Evolutionary conservation across 2,113 vertebrate species (phyloP), one percentile per base, ranked within the genome.

Genomic region (Equus quagga): DNA sequence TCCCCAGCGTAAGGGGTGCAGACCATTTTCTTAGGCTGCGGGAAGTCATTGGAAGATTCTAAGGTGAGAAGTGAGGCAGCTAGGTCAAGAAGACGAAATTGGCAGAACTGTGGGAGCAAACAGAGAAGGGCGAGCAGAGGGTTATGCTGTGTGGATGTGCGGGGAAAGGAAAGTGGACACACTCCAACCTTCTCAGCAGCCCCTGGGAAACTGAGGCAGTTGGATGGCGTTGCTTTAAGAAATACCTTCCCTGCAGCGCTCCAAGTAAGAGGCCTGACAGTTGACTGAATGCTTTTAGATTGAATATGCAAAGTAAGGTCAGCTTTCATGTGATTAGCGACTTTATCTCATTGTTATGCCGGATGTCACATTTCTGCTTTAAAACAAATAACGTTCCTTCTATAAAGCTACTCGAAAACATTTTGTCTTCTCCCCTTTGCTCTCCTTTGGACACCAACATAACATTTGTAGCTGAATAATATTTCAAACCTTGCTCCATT

Each of bases 191-290:
- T 18, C 36, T 88, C 9, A 73, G 11, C 8, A 36, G 1, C 0
- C 9, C 73, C 46, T 5, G 15, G 82, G 51, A 95, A 90, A 60
- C 31, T 18, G n/a, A 58, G 60, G 73, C 78, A 33, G 41, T 5
- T 2, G 24, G n/a, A 56, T 12, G 18, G 36, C 8, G 0, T 4
- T 31, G 41, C 15, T 82, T 72, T 51, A 65, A 83, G 18, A 62
- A 14, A 49, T 44, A 46, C 0, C 1, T 44, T 78, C 49, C 3
- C 10, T 60, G 17, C 0, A 15, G n/a, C 33, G 1, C 49, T 56
- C 54, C 44, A 36, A 31, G 6, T 62, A 86, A 81, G 2, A 44
- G 1, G 9, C 14, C 67, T 75, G 15, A 60, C 2, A 36, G n/a
- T 80, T 65, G 31, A 89, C 36, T 60, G 36, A 79, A 80, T 41